Base-by-base conservation (phyloP, 1,140 invertebrate genomes). In the Bombus sibiricus region DNA sequence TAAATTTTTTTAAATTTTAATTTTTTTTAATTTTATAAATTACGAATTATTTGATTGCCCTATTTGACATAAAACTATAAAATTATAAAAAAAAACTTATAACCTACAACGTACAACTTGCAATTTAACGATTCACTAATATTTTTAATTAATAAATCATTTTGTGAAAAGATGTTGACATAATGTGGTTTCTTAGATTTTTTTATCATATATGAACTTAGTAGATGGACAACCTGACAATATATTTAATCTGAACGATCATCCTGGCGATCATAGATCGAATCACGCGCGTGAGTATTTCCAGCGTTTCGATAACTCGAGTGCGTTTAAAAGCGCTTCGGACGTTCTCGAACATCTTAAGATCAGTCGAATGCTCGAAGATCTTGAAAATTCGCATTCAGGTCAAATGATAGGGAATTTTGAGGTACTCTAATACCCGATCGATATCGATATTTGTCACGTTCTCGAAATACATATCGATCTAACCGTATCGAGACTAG, bases 241-340 rank as follows among this genome's bases (percentile, higher is more conserved):
- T n/a, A 28, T 10, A 4, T 62, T n/a, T 62, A 28, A 62, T n/a
- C 2, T 66, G 2, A 66, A 32, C 32, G 64, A 66, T 18, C 15
- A 41, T 43, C 3, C 28, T 28, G 25, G 0, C 13, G 15, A n/a
- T 13, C 12, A 28, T 39, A 71, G 37, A 28, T 28, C 37, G 37
- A 71, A 39, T 39, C 25, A 25, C 10, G 3, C 8, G 39, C 13
- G 2, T 2, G 28, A 13, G 28, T 28, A 41, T 41, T 76, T 47
- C 6, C 9, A n/a, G 4, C 10, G 18, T 83, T 64, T 66, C 59
- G 53, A 76, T 68, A 83, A 32, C 28, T 83, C 41, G 32, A 76
- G 22, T 22, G 15, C 32, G 59, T 53, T 66, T 28, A 39, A 74
- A 47, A 76, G 72, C 43, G 37, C 5, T 12, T 39, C 18, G 12